These are phyloP conservation scores for Drosophila vallismaia DNA, from an alignment of 2,888 invertebrate species.

Conservation along the genomic window DNA sequence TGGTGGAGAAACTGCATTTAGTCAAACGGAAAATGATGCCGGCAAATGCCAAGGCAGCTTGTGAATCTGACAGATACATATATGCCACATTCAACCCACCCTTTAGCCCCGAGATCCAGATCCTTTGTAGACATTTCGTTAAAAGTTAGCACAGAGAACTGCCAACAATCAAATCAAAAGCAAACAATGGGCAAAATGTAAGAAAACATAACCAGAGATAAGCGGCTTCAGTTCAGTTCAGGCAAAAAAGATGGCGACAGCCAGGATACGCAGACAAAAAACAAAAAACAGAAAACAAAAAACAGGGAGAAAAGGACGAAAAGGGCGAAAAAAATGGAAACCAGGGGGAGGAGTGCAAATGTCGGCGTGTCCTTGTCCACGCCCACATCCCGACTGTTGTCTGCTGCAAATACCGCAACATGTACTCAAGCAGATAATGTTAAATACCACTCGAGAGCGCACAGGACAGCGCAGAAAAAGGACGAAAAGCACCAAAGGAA, in stretches of 20 bases:
- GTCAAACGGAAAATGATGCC: slow-evolving; percentile 79
- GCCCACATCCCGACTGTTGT: slow-evolving; percentile 58
- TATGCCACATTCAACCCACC: slow-evolving; percentile 3
- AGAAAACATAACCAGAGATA: slow-evolving; percentile 79
- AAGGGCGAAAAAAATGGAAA: slow-evolving; percentile 45
- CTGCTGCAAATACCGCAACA: slow-evolving; percentile 81
- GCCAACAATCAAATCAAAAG: slow-evolving; percentile 79
- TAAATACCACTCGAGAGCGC: slow-evolving; percentile 77
- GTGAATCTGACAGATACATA: slow-evolving; percentile 67
- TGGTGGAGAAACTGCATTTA: slow-evolving; percentile 67
- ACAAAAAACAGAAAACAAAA: slow-evolving; percentile 18
- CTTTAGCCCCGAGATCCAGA: slow-evolving; percentile 38
- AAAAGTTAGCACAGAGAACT: slow-evolving; percentile 70
- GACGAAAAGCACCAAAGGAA: slow-evolving; percentile 55
- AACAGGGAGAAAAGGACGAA: slow-evolving; percentile 14
- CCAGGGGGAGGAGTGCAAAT: slow-evolving; percentile 48
- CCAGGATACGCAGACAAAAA: slow-evolving; percentile 70
- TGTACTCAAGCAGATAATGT: slow-evolving; percentile 81
- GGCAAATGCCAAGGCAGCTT: slow-evolving; percentile 59
- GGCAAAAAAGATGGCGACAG: slow-evolving; percentile 70
- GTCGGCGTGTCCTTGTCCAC: slow-evolving; percentile 67
- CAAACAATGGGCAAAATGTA: slow-evolving; percentile 79
- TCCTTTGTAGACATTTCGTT: slow-evolving; percentile 81
- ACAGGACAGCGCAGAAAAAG: slow-evolving; percentile 31
- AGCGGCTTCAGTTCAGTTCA: slow-evolving; percentile 70